Conservation (phyloP, 2,797 vertebrate species). For the Acipenser ruthenus region DNA sequence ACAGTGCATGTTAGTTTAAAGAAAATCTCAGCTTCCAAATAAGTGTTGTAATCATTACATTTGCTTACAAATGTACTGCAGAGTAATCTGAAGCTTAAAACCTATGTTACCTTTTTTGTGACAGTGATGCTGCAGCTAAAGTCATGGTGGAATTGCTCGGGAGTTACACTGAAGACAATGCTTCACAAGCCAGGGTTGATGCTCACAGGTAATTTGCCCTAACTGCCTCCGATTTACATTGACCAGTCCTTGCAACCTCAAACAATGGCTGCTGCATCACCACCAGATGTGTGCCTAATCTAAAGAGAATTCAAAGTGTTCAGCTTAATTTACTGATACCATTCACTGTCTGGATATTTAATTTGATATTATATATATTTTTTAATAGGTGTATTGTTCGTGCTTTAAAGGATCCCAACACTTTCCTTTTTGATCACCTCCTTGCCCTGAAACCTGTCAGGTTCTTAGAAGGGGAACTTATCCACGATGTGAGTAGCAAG, state of each 20-base stretch:
- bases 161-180: constrained; percentile 97
- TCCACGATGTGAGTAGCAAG: constrained; percentile 84
- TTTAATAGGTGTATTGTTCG: constrained; percentile 85
- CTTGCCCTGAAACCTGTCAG: constrained; percentile 94
- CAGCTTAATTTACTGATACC: too few relatives aligned
- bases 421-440: constrained; percentile 94
- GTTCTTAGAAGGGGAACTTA: constrained; percentile 96
- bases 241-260: too few relatives aligned
- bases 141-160: constrained; percentile 96
- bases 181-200: constrained; percentile 92
- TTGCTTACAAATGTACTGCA: not conserved
- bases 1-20: not conserved
- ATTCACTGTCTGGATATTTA: not conserved
- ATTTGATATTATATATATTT: not conserved
- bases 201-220: constrained; percentile 77
- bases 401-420: constrained; percentile 90
- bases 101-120: constrained; percentile 21
- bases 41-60: not conserved
- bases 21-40: too few relatives aligned
- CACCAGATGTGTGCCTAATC: too few relatives aligned
- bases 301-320: too few relatives aligned
- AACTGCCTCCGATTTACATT: too few relatives aligned
- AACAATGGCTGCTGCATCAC: too few relatives aligned
- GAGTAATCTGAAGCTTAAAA: not conserved
- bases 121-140: constrained; percentile 86